Percentiles rank a stretch among this genome's conserved stretches.
Evolutionary conservation across 2,113 vertebrate genomes (phyloP).

Genomic region (Asarcornis scutulata): DNA sequence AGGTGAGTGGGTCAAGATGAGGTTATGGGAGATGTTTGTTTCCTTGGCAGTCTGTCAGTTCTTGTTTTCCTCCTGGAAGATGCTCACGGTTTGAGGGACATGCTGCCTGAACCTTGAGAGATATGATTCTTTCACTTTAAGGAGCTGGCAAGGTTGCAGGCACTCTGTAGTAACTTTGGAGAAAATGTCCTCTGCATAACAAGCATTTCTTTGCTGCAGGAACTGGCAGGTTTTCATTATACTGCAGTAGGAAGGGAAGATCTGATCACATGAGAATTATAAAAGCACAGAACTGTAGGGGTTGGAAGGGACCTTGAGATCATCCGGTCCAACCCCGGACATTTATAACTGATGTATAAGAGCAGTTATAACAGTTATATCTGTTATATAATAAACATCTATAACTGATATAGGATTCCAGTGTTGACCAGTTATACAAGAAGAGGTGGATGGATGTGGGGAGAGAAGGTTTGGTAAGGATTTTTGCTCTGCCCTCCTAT

Average conservation of each 20-base stretch:
- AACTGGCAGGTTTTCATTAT: constrained; percentile 55
- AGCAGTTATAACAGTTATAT: no score
- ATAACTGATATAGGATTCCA: neutral
- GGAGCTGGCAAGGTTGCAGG: neutral
- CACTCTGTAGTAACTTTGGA: neutral
- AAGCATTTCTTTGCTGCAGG: constrained; percentile 17
- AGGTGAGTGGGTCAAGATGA: neutral
- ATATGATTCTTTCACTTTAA: neutral
- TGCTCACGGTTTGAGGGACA: neutral
- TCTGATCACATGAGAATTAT: neutral
- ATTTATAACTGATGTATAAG: no score
- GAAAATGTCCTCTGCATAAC: constrained; percentile 41
- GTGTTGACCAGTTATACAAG: neutral
- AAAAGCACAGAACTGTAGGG: no score
- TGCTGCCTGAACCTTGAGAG: neutral
- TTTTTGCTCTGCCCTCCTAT: neutral
- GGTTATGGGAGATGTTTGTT: neutral
- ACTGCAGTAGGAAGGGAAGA: constrained; percentile 40
- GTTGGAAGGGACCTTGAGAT: no score
- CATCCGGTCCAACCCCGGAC: no score
- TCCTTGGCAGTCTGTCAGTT: neutral
- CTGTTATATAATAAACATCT: neutral
- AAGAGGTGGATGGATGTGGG: rapidly evolving
- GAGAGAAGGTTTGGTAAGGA: neutral
- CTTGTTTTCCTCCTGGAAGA: neutral